Evolutionary conservation across 1,140 invertebrate genomes (phyloP).

Genomic region (Zaprionus taronus): DNA sequence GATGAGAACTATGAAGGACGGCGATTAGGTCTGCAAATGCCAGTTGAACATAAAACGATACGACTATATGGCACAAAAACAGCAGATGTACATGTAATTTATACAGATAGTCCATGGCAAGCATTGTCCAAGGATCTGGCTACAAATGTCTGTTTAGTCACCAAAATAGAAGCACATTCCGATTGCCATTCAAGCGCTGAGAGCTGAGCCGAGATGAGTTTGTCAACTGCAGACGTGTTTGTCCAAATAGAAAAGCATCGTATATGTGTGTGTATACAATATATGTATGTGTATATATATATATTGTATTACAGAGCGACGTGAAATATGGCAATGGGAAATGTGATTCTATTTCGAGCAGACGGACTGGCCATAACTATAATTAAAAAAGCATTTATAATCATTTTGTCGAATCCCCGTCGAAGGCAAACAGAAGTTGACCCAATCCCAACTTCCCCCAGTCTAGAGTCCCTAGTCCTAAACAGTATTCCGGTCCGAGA

Average conservation of each 20-base stretch:
- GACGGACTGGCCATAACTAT: conserved; percentile 53
- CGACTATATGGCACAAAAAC: neutral
- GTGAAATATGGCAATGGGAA: conserved; percentile 24
- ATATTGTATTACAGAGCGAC: conserved; percentile 31
- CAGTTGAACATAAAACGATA: conserved; percentile 6
- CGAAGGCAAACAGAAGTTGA: conserved; percentile 38
- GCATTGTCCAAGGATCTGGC: neutral
- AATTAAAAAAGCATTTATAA: conserved; percentile 76
- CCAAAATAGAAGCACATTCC: neutral
- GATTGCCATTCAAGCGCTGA: neutral
- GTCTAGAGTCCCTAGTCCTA: neutral
- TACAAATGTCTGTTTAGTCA: neutral
- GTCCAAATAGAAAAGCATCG: neutral
- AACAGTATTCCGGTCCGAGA: neutral
- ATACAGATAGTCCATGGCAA: neutral
- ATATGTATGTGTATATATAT: neutral
- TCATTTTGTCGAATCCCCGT: conserved; percentile 61
- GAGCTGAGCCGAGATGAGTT: conserved; percentile 5
- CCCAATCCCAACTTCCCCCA: conserved; percentile 12
- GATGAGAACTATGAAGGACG: neutral
- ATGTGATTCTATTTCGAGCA: conserved; percentile 40
- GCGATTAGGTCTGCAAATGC: conserved; percentile 4
- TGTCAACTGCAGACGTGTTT: conserved; percentile 21
- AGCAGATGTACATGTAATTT: conserved; percentile 4
- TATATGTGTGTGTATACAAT: neutral